Evolutionary conservation across 2,888 invertebrate species (phyloP).

Genomic region (Ecdyonurus torrentis): DNA sequence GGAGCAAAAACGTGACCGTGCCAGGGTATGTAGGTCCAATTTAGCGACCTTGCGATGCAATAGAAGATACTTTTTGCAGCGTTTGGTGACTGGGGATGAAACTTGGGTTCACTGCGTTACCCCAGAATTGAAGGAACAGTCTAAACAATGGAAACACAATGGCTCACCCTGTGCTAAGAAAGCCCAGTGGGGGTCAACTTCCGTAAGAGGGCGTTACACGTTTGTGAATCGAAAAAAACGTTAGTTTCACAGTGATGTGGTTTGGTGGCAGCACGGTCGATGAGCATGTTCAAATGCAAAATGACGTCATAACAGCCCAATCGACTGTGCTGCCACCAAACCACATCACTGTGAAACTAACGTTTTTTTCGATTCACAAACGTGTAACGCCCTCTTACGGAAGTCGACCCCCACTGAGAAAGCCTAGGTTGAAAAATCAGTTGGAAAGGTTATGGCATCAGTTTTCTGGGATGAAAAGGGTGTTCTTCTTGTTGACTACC

Average conservation of each 20-base stretch:
- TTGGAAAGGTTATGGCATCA: slow-evolving; percentile 19
- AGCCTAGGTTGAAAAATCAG: slow-evolving; percentile 15
- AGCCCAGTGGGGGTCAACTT: too few species aligned
- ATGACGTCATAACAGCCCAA: too few species aligned
- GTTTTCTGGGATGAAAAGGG: slow-evolving; percentile 20
- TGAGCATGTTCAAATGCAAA: too few species aligned
- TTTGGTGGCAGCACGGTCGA: too few species aligned
- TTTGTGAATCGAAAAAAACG: too few species aligned
- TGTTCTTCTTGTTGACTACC: slow-evolving; percentile 19
- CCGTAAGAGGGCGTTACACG: too few species aligned
- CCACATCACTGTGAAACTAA: too few species aligned
- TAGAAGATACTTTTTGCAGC: neutral
- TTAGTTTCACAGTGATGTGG: too few species aligned
- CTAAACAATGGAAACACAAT: slow-evolving; percentile 15
- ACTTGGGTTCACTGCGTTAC: neutral
- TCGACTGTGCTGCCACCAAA: too few species aligned
- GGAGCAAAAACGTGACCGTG: slow-evolving; percentile 19
- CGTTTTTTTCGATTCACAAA: too few species aligned
- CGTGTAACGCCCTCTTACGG: too few species aligned
- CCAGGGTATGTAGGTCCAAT: neutral
- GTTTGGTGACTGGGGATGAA: neutral
- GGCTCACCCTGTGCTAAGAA: slow-evolving; percentile 12
- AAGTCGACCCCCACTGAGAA: too few species aligned
- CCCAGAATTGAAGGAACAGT: slow-evolving; percentile 16
- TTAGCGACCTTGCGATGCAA: neutral